Percentiles rank a stretch among this genome's conserved stretches.
Evolutionary conservation across 2,113 vertebrate genomes (phyloP).

Genomic region (Anarhynchus alexandrinus): DNA sequence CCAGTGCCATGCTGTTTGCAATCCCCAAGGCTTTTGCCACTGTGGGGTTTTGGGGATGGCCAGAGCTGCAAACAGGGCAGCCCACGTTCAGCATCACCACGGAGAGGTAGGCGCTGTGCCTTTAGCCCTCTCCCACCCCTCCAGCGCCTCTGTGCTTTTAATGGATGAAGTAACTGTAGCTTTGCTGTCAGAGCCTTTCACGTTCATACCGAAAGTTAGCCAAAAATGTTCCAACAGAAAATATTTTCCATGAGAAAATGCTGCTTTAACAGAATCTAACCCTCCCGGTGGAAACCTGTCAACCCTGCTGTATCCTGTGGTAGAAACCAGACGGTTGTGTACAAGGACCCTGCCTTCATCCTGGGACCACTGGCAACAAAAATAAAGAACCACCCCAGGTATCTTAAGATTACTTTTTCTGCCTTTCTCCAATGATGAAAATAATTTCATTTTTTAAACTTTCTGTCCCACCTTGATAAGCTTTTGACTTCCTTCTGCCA

Average conservation of each 20-base stretch:
- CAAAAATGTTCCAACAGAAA: not conserved
- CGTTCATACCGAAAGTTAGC: not conserved
- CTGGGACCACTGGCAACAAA: not conserved
- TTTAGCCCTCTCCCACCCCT: not conserved
- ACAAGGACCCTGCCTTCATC: not conserved
- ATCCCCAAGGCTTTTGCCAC: not conserved
- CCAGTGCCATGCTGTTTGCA: not conserved
- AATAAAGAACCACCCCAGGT: not conserved
- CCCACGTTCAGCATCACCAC: not conserved
- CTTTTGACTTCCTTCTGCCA: not conserved
- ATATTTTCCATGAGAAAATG: constrained; percentile 26
- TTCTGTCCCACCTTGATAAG: not conserved
- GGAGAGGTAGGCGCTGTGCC: not conserved
- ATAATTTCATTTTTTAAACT: not conserved
- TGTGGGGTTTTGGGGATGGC: not conserved
- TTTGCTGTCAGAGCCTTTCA: not conserved
- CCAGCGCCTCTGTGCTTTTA: not conserved
- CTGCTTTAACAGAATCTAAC: not conserved
- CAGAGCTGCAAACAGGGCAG: not conserved
- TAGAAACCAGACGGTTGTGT: not conserved
- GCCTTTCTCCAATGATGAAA: not conserved
- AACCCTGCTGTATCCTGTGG: not conserved
- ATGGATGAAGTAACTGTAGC: not conserved
- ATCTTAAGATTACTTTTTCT: not conserved
- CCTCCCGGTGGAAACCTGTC: not conserved